phyloP scores from a whole-genome alignment of 2,113 vertebrate genomes.

The Electrona antarctica region DNA sequence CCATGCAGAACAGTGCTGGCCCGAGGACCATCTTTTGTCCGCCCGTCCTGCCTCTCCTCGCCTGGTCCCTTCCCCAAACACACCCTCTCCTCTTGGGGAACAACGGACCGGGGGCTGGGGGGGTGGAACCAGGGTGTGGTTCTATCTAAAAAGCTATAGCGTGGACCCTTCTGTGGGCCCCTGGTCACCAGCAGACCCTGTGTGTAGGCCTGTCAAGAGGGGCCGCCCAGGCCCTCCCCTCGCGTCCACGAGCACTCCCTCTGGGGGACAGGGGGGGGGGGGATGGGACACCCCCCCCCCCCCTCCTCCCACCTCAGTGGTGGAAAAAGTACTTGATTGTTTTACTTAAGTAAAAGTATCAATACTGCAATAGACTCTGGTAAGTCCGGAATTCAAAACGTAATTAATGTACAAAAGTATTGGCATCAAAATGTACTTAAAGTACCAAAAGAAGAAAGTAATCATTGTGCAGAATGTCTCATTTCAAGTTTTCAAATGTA shows the following conservation, averaged over 20 bases:
- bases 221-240: slow-evolving; percentile 68
- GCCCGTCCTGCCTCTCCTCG: slow-evolving; percentile 61
- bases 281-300: no score
- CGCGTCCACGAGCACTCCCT: slow-evolving; percentile 56
- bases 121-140: slow-evolving; percentile 66
- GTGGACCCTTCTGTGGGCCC: slow-evolving; percentile 62
- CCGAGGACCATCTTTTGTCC: slow-evolving; percentile 70
- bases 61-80: slow-evolving; percentile 70
- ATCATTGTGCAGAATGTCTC: no score
- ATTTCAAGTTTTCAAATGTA: no score
- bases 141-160: slow-evolving; percentile 66
- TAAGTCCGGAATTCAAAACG: no score
- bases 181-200: slow-evolving; percentile 76
- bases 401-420: no score
- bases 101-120: slow-evolving; percentile 66
- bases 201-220: slow-evolving; percentile 75
- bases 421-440: no score
- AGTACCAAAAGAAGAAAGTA: no score
- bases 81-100: slow-evolving; percentile 68
- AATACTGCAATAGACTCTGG: no score
- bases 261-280: slow-evolving; percentile 49
- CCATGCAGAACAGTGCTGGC: slow-evolving; percentile 75
- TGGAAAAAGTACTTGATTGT: no score
- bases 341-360: no score
- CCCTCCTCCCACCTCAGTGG: neutral